Evolutionary conservation across 1,140 invertebrate species (phyloP).

Genomic region (Lerema accius): DNA sequence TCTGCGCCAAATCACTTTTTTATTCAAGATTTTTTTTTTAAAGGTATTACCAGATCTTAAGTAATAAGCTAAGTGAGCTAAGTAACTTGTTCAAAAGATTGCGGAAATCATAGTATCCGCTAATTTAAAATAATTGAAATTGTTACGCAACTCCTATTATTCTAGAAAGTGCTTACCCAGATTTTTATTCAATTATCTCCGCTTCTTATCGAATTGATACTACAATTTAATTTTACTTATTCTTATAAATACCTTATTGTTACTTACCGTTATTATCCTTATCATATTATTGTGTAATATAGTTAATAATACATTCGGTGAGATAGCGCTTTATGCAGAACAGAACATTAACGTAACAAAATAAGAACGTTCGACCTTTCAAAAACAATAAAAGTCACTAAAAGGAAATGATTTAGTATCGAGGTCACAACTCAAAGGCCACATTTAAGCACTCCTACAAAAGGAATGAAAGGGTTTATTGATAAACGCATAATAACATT

Average conservation of each 20-base stretch:
- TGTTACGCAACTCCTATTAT: too few species aligned
- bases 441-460: constrained; percentile 32
- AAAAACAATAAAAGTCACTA: constrained; percentile 37
- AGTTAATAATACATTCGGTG: constrained; percentile 4
- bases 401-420: constrained; percentile 35
- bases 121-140: too few species aligned
- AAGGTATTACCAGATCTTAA: neutral
- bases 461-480: constrained; percentile 32
- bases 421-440: constrained; percentile 39
- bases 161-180: too few species aligned
- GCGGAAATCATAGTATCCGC: too few species aligned
- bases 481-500: constrained; percentile 49
- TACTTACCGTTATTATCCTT: too few species aligned
- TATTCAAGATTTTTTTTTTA: neutral
- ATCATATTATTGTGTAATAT: constrained; percentile 12
- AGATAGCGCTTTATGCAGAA: constrained; percentile 6
- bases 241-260: too few species aligned
- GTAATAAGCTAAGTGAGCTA: too few species aligned
- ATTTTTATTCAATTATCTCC: too few species aligned
- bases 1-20: too few species aligned
- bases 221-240: constrained; percentile 12
- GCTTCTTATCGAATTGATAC: neutral
- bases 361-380: constrained; percentile 35
- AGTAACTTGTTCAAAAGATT: too few species aligned
- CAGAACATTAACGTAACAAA: constrained; percentile 20